Base-by-base conservation (phyloP, 92 coral and sea anemone genomes). In the Siderastrea siderea region DNA sequence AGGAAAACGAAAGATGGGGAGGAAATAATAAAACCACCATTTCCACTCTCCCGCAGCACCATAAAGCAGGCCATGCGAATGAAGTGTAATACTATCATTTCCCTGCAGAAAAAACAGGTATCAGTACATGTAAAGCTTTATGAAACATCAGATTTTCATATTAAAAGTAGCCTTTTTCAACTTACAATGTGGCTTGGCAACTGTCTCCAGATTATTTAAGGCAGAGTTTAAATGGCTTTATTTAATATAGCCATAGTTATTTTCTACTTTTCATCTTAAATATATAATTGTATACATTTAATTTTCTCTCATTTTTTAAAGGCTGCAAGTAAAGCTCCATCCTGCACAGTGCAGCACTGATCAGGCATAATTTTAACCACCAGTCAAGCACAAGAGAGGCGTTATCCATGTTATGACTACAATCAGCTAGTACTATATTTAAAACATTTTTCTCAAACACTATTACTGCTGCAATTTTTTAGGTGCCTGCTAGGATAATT, bases 391-490 rank as follows among this genome's bases (percentile, higher is more conserved):
- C n/a, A n/a, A n/a, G n/a, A n/a, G n/a, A n/a, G 38, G 69, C 44
- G 17, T 64, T 64, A 15, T 64, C 69, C 3, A 16, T 65, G 70
- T 43, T 43, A 65, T 16, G 70, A n/a, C 1, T 65, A 65, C 70
- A 65, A 45, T 65, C 19, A 90, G 89, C 77, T 76, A 85, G 77
- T 77, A 85, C 89, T 69, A 70, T 77, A 26, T n/a, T n/a, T n/a
- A n/a, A n/a, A n/a, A n/a, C n/a, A n/a, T n/a, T n/a, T n/a, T n/a
- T n/a, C n/a, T n/a, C n/a, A n/a, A n/a, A n/a, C n/a, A n/a, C n/a
- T n/a, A n/a, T n/a, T n/a, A n/a, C n/a, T n/a, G n/a, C n/a, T n/a
- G n/a, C n/a, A n/a, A n/a, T n/a, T n/a, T n/a, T n/a, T n/a, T n/a
- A n/a, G n/a, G n/a, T n/a, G n/a, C n/a, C n/a, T n/a, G n/a, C n/a